Conservation (phyloP, 92 coral and sea anemone species). For the Porites evermanni region DNA sequence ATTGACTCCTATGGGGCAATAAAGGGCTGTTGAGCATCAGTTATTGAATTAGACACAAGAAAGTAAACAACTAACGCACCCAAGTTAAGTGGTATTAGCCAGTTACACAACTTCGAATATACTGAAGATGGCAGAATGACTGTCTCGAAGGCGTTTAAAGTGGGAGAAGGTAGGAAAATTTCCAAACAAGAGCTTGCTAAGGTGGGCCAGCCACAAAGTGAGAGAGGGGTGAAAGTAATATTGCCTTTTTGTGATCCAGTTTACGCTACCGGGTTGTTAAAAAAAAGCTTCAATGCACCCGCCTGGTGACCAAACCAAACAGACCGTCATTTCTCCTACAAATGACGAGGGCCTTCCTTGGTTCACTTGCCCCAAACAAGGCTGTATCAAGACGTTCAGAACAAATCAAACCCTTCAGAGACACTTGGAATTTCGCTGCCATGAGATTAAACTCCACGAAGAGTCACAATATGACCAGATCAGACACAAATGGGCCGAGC, state of each 20-base stretch:
- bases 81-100: conserved; percentile 44
- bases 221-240: conserved; percentile 4
- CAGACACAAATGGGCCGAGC: conserved; percentile 58
- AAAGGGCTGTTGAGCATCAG: conserved; percentile 47
- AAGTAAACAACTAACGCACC: neutral
- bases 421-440: neutral
- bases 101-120: conserved; percentile 38
- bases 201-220: neutral
- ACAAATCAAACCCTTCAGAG: conserved; percentile 34
- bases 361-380: conserved; percentile 57
- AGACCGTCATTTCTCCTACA: neutral
- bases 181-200: neutral
- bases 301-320: neutral
- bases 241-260: conserved; percentile 26
- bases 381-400: conserved; percentile 38
- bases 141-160: conserved; percentile 40
- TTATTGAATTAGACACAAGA: conserved; percentile 3
- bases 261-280: conserved; percentile 20
- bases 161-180: conserved; percentile 32
- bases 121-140: neutral
- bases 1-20: conserved; percentile 46
- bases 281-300: conserved; percentile 18
- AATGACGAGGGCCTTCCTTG: neutral
- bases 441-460: conserved; percentile 44
- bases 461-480: neutral